A percentile compares a stretch with the other conserved stretches of the same genome.
These are phyloP conservation scores for Pristionchus exspectatus DNA, from an alignment of 2,888 invertebrate genomes.

Conservation along the genomic window DNA sequence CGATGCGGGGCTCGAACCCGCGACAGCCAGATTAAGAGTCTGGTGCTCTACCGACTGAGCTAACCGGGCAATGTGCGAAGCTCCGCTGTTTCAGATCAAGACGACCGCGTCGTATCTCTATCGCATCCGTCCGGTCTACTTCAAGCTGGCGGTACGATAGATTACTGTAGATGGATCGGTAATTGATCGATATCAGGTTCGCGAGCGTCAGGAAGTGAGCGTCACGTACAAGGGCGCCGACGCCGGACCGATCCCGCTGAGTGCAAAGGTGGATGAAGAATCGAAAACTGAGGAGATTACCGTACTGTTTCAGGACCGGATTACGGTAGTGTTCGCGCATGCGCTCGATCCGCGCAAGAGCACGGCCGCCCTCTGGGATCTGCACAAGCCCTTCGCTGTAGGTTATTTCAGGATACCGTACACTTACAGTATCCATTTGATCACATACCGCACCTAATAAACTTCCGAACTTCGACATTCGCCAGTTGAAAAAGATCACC, in stretches of 20 bases:
- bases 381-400: slow-evolving; percentile 10
- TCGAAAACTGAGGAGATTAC: neutral
- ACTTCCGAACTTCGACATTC: no score
- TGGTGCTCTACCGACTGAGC: slow-evolving; percentile 69
- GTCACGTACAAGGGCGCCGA: slow-evolving; percentile 16
- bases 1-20: slow-evolving; percentile 69
- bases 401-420: neutral
- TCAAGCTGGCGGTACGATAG: slow-evolving; percentile 1
- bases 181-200: neutral
- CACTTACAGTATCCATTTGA: neutral
- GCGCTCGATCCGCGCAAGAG: neutral
- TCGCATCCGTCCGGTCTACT: slow-evolving; percentile 29
- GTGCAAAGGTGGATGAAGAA: neutral
- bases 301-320: slow-evolving; percentile 14
- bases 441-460: neutral
- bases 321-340: slow-evolving; percentile 32
- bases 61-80: slow-evolving; percentile 58
- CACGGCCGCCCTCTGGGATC: neutral
- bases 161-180: neutral
- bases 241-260: slow-evolving; percentile 16
- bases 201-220: slow-evolving; percentile 4
- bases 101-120: slow-evolving; percentile 16
- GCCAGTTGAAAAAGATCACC: no score
- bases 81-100: neutral
- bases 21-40: slow-evolving; percentile 69